A percentile compares a stretch with the other conserved stretches of the same genome.
Evolutionary conservation across 1,140 invertebrate genomes (phyloP).

Genomic region (Lucilia cuprina): DNA sequence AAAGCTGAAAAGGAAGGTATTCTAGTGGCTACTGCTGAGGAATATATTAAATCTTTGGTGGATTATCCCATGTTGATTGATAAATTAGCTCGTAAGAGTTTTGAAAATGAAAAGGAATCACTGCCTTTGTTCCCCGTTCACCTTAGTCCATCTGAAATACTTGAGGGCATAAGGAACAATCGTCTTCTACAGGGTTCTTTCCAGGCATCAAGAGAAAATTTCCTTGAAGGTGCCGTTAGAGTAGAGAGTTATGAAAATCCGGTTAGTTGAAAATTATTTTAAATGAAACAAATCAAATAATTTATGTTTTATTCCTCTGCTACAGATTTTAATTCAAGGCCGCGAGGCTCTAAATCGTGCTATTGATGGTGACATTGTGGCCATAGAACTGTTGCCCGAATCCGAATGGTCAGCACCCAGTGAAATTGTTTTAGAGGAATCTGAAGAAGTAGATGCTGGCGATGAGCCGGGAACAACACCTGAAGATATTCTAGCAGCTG

Average conservation of each 20-base stretch:
- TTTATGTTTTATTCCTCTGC: background rate
- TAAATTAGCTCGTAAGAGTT: constrained; percentile 77
- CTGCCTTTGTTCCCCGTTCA: constrained; percentile 85
- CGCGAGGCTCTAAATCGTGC: constrained; percentile 88
- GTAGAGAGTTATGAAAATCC: constrained; percentile 79
- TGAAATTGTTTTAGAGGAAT: constrained; percentile 83
- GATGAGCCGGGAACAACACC: constrained; percentile 71
- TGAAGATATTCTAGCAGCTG: constrained; percentile 42
- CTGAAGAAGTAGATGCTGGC: constrained; percentile 71
- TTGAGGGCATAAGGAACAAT: constrained; percentile 82
- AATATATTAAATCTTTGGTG: constrained; percentile 76
- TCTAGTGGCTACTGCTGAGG: constrained; percentile 69
- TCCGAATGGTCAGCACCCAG: constrained; percentile 88
- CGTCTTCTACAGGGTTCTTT: constrained; percentile 85
- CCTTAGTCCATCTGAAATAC: constrained; percentile 76
- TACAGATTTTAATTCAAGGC: constrained; percentile 88
- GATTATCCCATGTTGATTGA: constrained; percentile 76
- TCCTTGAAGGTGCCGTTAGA: constrained; percentile 90
- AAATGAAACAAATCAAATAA: too few species aligned
- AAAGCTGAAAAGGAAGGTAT: constrained; percentile 76
- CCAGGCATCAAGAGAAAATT: constrained; percentile 88
- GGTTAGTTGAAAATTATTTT: constrained; percentile 64
- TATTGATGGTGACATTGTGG: constrained; percentile 95
- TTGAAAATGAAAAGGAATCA: constrained; percentile 69
- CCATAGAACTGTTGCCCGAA: constrained; percentile 89